Evolutionary conservation across 2,113 vertebrate genomes (phyloP), one percentile per base, ranked within the genome.

Genomic region (Mustela lutreola): DNA sequence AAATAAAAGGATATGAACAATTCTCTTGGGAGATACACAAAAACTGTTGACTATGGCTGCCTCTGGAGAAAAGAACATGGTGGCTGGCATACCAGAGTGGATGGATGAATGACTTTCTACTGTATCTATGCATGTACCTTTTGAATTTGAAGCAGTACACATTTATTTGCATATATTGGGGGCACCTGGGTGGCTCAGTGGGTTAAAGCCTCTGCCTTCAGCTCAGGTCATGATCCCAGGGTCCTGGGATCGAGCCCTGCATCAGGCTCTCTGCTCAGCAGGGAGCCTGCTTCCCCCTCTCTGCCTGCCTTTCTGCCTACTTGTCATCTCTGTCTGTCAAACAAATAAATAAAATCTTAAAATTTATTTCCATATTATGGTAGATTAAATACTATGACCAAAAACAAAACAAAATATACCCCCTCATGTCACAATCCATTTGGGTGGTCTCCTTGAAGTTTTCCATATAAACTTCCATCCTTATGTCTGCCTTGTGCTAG

Each of bases 11-110:
- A 65, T 60, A 53, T 11, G 18, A 75, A 90, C 14, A 80, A 53
- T 85, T 92, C 16, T 91, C 56, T 89, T 92, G 19, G 45, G 89
- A 85, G 7, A 89, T 58, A 48, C 9, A 75, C 75, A 94, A 63
- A 92, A 65, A 76, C 31, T 31, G 5, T 79, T 88, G 39, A 86
- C 22, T 86, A 14, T 26, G 9, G 53, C 60, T 96, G 10, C 45
- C 22, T 85, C 39, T 81, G 45, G 5, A 42, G 16, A 94, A 91
- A 11, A 39, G 10, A 94, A 93, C 1, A 22, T 39, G 53, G 39
- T 79, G 22, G 4, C 56, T 67, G 11, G 28, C 12, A 91, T 53
- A 73, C 62, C 21, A 92, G 56, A 50, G 12, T 7, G 15, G 16
- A 83, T 83, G 36, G 31, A 78, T 60, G 53, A 95, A 91, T 63